Evolutionary conservation across 2,888 invertebrate species (phyloP), one percentile per base, ranked within the genome.

Genomic region (Pilophorus perplexus): DNA sequence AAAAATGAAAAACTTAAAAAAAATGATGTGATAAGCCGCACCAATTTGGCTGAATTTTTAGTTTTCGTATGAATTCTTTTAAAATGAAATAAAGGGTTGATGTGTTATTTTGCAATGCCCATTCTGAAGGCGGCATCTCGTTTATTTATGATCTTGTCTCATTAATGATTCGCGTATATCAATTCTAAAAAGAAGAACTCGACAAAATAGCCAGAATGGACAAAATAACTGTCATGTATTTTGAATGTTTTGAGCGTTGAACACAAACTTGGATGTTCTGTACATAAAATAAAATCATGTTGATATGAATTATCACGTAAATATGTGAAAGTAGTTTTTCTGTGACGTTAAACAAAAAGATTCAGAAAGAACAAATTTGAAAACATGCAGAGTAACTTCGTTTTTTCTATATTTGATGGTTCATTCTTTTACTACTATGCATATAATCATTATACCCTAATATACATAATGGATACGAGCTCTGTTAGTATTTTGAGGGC

Each of bases 21-120:
- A 40, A 59, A 14, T n/a, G 42, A 59, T 59, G 59, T 59, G 59
- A 59, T 59, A 59, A 59, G 59, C 59, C 59, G 25, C 42, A 59
- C 59, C 59, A 42, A 33, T 59, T 59, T 38, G 59, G 59, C 59
- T 59, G 23, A 22, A 20, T 40, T 59, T 40, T 52, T 25, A 14
- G 16, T 52, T 28, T 14, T 23, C 5, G 18, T 10, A 25, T 27
- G 23, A n/a, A 27, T 52, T 16, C 12, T 23, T 42, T 25, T 12
- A 42, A 12, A 6, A 37, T n/a, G 5, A 14, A 57, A 22, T 2
- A 10, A 25, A 23, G 12, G 50, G 54, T 16, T 28, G 12, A 33
- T 25, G 16, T 42, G 23, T 59, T 23, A 23, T 23, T 33, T 23
- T 59, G n/a, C 12, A 55, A 38, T 38, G 55, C n/a, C 12, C n/a